Evolutionary conservation across 2,888 invertebrate genomes (phyloP), one percentile per base, ranked within the genome.

Genomic region (Limnephilus rhombicus): DNA sequence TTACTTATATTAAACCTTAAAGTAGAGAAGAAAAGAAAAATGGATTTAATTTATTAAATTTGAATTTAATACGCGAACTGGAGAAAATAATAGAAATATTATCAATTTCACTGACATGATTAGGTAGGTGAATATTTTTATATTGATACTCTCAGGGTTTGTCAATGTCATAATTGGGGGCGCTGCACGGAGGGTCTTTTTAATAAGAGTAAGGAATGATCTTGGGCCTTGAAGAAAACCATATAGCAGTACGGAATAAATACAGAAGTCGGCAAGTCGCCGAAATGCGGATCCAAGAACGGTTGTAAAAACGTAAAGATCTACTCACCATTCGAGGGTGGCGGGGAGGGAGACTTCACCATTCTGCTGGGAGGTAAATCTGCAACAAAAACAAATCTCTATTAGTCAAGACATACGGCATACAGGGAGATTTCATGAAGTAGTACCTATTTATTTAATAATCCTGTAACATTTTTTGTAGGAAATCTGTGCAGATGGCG

Each of bases 301-400:
- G 53, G 15, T 53, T 49, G 49, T 49, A 49, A 49, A 12, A 49
- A 12, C 49, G 2, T 49, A 13, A 49, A 49, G 9, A 68, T 24
- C 9, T 24, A 68, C 97, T 96, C 95, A 98, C 98, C 98, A 95
- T 97, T 97, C 94, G 97, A 97, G 95, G 97, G 97, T 94, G 98
- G 97, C 94, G 98, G 98, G 94, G 98, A 97, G 93, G 98, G 98
- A 94, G 98, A 97, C 95, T 98, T 98, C 95, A 98, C 97, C 95
- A 98, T 95, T 94, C 97, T 96, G 95, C 96, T 97, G 95, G 95
- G 96, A 95, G 95, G 96, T 94, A 96, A 96, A 94, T 96, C 96
- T 94, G 95, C 96, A 96, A 96, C 87, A 96, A 96, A 95, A 91
- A 89, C 45, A 91, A 92, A 3, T 0, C 34, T 15, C 15, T 15